phyloP scores from a whole-genome alignment of 2,888 invertebrate genomes.

The Drosophila anomalata region DNA sequence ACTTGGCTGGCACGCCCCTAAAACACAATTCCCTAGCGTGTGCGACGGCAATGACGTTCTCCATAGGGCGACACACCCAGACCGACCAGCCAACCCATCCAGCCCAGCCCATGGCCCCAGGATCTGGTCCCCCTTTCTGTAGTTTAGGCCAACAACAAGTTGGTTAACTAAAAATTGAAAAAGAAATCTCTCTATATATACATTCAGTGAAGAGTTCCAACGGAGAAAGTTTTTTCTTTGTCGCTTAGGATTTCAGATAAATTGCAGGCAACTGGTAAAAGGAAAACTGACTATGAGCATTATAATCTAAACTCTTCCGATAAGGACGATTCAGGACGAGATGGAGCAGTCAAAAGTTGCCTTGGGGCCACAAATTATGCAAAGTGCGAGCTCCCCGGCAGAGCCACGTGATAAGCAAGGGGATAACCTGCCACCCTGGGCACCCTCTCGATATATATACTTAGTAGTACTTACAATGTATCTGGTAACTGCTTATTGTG shows the following conservation, averaged over 20 bases:
- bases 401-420: slow-evolving; percentile 30
- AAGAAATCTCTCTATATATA: not conserved
- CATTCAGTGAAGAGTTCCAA: not conserved
- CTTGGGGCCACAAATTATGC: slow-evolving; percentile 67
- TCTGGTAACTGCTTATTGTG: slow-evolving; percentile 11
- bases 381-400: slow-evolving; percentile 41
- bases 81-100: not conserved
- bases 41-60: slow-evolving; percentile 47
- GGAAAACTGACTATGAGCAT: slow-evolving; percentile 29
- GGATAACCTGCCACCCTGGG: slow-evolving; percentile 26
- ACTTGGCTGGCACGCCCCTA: slow-evolving; percentile 43
- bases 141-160: slow-evolving; percentile 34
- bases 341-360: slow-evolving; percentile 42
- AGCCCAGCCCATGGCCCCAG: not conserved
- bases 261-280: slow-evolving; percentile 34
- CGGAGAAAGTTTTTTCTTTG: slow-evolving; percentile 36
- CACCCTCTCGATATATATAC: not conserved
- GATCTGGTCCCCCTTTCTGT: slow-evolving; percentile 9
- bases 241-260: slow-evolving; percentile 45
- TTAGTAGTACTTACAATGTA: slow-evolving; percentile 9
- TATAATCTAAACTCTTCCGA: slow-evolving; percentile 36
- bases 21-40: slow-evolving; percentile 54
- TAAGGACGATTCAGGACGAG: slow-evolving; percentile 17
- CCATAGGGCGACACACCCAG: slow-evolving; percentile 42
- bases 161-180: slow-evolving; percentile 18